phyloP scores from a whole-genome alignment of 2,113 vertebrate species.

The Ranitomeya variabilis region DNA sequence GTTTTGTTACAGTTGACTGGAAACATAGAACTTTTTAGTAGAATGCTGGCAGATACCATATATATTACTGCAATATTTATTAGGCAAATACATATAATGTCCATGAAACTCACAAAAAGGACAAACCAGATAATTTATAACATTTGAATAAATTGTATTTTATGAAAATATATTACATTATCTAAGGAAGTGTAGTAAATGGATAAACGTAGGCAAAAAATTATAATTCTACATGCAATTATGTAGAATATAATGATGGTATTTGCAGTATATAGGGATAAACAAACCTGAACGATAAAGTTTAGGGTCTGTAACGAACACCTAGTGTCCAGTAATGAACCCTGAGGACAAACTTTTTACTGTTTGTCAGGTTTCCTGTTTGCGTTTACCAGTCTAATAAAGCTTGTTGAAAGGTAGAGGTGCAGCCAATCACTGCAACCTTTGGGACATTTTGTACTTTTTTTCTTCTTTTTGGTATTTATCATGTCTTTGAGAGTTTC shows the following conservation, averaged over 20 bases:
- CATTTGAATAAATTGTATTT: not conserved
- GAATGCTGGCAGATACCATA: conserved; percentile 10
- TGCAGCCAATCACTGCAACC: no score
- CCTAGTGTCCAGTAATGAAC: no score
- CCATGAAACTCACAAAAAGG: not conserved
- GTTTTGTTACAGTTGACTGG: conserved; percentile 42
- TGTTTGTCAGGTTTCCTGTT: no score
- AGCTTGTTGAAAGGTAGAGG: no score
- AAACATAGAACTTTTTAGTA: conserved; percentile 28
- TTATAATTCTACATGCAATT: not conserved
- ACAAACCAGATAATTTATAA: not conserved
- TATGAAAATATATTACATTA: not conserved
- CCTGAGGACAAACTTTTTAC: no score
- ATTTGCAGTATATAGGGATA: not conserved
- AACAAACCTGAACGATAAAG: no score
- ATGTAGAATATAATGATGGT: not conserved
- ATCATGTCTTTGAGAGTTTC: no score
- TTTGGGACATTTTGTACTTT: no score
- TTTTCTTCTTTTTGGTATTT: no score
- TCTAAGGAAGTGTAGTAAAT: not conserved
- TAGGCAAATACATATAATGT: conserved; percentile 22
- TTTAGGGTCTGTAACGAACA: no score
- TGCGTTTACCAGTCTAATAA: no score
- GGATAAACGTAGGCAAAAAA: not conserved
- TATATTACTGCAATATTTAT: conserved; percentile 30